phyloP scores from a whole-genome alignment of 64 coral and sea anemone genomes.

The Actinia tenebrosa region DNA sequence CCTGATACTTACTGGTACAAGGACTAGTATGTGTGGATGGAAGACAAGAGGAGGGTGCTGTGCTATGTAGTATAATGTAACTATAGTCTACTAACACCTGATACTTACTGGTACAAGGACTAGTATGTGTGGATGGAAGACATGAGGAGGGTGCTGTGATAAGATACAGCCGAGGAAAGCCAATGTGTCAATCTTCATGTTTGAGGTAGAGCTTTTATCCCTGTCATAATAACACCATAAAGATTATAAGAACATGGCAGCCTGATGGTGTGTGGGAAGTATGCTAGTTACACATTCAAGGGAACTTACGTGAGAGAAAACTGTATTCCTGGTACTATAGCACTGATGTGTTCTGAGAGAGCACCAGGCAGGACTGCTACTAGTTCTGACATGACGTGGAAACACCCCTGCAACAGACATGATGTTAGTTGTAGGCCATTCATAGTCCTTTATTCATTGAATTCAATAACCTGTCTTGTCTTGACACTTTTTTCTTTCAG shows the following conservation, averaged over 20 bases:
- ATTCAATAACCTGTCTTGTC: constrained; percentile 80
- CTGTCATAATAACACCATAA: constrained; percentile 36
- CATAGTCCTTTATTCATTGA: no score
- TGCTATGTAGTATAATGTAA: background rate
- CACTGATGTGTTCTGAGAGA: constrained; percentile 91
- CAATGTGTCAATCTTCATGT: constrained; percentile 97
- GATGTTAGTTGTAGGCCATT: no score
- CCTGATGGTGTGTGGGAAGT: background rate
- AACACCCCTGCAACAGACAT: constrained; percentile 72
- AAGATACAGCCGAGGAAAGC: constrained; percentile 95
- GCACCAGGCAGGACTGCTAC: constrained; percentile 87
- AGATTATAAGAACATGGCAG: background rate
- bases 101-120: constrained; percentile 87
- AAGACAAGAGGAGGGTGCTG: constrained; percentile 85
- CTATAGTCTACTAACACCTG: background rate
- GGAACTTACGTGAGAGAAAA: constrained; percentile 86
- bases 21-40: constrained; percentile 75
- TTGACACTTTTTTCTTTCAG: constrained; percentile 97
- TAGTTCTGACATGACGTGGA: constrained; percentile 89
- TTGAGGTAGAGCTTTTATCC: constrained; percentile 96
- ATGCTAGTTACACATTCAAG: background rate
- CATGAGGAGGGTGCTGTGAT: constrained; percentile 76
- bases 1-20: constrained; percentile 79
- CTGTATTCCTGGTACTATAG: constrained; percentile 98
- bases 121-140: constrained; percentile 82